These are phyloP conservation scores for Monochamus saltuarius DNA, from an alignment of 1,140 invertebrate species.

Conservation along the genomic window DNA sequence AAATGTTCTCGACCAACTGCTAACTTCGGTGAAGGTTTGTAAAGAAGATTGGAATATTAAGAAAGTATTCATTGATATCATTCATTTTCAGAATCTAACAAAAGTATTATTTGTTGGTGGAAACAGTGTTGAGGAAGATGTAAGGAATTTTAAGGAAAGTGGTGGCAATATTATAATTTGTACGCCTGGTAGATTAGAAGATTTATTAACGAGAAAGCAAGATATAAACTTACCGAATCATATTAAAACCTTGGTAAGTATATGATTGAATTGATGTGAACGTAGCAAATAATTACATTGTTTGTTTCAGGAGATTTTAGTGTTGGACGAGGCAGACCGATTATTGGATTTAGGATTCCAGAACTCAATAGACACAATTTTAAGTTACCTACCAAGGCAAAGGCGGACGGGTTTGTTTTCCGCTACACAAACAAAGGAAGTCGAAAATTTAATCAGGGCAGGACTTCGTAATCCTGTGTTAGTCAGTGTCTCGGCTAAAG, in stretches of 20 bases:
- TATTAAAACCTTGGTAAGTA: conserved; percentile 72
- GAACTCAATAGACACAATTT: conserved; percentile 82
- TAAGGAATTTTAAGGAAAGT: conserved; percentile 64
- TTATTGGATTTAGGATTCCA: conserved; percentile 92
- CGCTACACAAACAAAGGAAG: conserved; percentile 96
- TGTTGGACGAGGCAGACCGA: conserved; percentile 97
- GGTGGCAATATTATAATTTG: conserved; percentile 87
- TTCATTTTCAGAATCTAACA: conserved; percentile 49
- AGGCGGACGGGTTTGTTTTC: conserved; percentile 96
- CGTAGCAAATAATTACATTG: background rate
- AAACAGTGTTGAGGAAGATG: conserved; percentile 70
- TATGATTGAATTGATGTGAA: conserved; percentile 10
- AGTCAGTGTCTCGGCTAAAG: conserved; percentile 88
- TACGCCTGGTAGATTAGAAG: conserved; percentile 90
- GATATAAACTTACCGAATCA: conserved; percentile 64
- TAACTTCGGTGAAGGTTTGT: background rate
- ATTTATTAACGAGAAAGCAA: conserved; percentile 71
- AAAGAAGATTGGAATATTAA: conserved; percentile 44
- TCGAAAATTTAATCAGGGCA: conserved; percentile 87
- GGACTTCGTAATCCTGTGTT: conserved; percentile 93
- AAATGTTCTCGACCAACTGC: conserved; percentile 58
- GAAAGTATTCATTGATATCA: conserved; percentile 37
- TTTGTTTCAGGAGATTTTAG: conserved; percentile 76
- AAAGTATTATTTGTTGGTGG: conserved; percentile 81
- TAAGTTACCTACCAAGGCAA: conserved; percentile 89